These are phyloP conservation scores for Rutpela maculata DNA, from an alignment of 2,888 invertebrate species.

Conservation along the genomic window DNA sequence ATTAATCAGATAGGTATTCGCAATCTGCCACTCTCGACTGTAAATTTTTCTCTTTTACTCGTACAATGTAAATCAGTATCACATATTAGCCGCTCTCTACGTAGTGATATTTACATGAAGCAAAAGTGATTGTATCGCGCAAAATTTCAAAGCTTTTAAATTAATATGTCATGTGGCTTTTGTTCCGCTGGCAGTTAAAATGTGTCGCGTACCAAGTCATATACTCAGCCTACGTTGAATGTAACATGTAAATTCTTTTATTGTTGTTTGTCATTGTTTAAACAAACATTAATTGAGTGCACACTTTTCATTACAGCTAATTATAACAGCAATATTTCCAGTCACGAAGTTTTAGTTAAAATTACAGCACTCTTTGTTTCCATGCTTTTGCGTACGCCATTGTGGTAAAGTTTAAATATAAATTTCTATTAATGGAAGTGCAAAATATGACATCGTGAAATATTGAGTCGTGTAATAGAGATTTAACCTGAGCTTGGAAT, in stretches of 20 bases:
- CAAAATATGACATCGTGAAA: not conserved
- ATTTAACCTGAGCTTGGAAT: constrained; percentile 29
- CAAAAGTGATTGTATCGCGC: not conserved
- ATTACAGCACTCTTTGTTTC: not conserved
- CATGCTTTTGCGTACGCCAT: not conserved
- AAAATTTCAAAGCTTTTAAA: constrained; percentile 7
- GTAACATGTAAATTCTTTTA: not conserved
- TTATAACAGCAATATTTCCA: not conserved
- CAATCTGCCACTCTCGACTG: too few species aligned
- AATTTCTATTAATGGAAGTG: not conserved
- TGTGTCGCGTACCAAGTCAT: not conserved
- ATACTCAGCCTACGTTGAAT: not conserved
- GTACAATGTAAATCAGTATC: too few species aligned
- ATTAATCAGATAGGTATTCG: too few species aligned
- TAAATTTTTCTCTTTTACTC: too few species aligned
- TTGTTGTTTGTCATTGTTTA: not conserved
- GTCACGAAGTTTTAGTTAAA: not conserved
- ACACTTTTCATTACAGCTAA: not conserved
- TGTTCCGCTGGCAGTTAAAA: not conserved
- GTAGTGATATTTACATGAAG: not conserved
- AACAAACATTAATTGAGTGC: constrained; percentile 1
- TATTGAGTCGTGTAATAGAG: not conserved
- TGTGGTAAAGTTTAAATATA: not conserved
- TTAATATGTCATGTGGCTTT: constrained; percentile 7
- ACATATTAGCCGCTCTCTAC: not conserved